Evolutionary conservation across 1,140 invertebrate genomes (phyloP).

Genomic region (Bombus polaris): DNA sequence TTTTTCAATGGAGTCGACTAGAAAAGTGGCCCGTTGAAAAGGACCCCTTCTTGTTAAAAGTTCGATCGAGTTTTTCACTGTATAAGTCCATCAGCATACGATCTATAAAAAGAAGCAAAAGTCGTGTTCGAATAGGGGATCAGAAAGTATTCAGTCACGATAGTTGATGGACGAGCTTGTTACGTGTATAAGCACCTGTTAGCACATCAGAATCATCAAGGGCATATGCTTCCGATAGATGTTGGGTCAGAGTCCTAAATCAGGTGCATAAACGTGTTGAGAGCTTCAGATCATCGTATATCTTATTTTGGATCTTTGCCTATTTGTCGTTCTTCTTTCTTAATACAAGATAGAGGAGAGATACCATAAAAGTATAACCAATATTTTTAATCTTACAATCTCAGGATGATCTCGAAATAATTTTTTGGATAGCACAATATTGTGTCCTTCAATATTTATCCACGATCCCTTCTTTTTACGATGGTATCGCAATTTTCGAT

Average conservation of each 20-base stretch:
- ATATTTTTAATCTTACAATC: too few species aligned
- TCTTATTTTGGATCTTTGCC: background rate
- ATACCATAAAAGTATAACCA: too few species aligned
- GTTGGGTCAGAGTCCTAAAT: background rate
- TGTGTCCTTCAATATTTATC: background rate
- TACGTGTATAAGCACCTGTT: conserved; percentile 15
- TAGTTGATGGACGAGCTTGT: conserved; percentile 9
- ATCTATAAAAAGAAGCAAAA: background rate
- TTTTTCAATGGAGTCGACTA: background rate
- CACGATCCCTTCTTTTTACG: background rate
- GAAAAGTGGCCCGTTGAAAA: background rate
- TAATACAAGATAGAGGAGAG: too few species aligned
- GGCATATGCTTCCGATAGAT: background rate
- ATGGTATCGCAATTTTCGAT: background rate
- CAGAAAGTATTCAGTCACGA: conserved; percentile 8
- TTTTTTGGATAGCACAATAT: background rate
- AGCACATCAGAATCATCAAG: conserved; percentile 5
- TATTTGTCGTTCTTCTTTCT: background rate
- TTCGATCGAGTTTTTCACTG: background rate
- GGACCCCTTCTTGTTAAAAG: background rate
- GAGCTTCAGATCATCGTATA: background rate
- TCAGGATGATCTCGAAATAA: background rate
- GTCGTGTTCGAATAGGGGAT: background rate
- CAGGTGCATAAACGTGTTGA: background rate
- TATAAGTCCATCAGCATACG: background rate